Evolutionary conservation across 2,888 invertebrate genomes (phyloP).

Genomic region (Laspeyria flexula): DNA sequence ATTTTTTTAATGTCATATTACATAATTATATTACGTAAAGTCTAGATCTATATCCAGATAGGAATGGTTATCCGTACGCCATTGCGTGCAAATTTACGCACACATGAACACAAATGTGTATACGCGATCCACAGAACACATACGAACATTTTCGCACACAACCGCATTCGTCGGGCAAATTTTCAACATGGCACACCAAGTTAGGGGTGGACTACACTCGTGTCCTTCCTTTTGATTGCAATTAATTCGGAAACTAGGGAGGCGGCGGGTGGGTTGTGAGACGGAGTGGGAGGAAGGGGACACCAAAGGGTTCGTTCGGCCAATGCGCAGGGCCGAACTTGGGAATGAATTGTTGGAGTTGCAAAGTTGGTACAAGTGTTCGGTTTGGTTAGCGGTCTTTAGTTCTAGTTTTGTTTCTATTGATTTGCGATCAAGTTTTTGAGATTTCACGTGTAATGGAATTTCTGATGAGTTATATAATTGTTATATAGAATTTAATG

Average conservation of each 20-base stretch:
- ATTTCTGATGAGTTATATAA: conserved; percentile 22
- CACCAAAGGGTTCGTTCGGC: conserved; percentile 72
- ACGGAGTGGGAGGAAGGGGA: conserved; percentile 40
- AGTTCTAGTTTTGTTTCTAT: conserved; percentile 61
- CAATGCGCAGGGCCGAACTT: conserved; percentile 82
- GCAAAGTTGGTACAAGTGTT: conserved; percentile 64
- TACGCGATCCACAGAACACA: conserved; percentile 42
- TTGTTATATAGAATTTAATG: conserved; percentile 6
- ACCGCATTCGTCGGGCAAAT: conserved; percentile 61
- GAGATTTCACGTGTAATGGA: conserved; percentile 30
- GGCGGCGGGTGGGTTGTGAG: conserved; percentile 49
- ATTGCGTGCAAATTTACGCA: conserved; percentile 44
- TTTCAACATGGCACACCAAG: conserved; percentile 82
- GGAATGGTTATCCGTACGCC: conserved; percentile 26
- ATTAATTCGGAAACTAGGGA: conserved; percentile 80
- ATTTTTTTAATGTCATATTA: too few relatives aligned
- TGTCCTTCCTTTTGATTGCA: conserved; percentile 87
- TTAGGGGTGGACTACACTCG: conserved; percentile 84
- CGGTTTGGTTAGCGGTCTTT: conserved; percentile 63
- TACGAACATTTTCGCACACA: conserved; percentile 55
- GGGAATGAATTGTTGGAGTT: conserved; percentile 68
- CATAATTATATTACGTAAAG: conserved; percentile 18
- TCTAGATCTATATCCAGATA: conserved; percentile 19
- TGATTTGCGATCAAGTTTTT: conserved; percentile 52
- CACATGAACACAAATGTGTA: conserved; percentile 45